Evolutionary conservation across 2,113 vertebrate genomes (phyloP).

Genomic region (Oncorhynchus tshawytscha): DNA sequence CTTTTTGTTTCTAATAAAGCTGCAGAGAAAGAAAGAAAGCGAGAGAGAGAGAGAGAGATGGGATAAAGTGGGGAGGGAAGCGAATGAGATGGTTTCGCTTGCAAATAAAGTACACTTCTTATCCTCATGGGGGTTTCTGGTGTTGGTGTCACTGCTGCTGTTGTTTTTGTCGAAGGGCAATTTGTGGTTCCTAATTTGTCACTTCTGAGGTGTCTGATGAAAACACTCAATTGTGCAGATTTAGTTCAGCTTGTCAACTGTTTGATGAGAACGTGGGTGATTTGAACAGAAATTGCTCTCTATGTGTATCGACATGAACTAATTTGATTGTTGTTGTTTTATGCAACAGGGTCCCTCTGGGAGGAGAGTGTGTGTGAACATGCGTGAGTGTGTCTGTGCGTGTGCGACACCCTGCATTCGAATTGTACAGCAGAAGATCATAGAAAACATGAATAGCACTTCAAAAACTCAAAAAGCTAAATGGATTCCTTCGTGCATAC

Average conservation of each 20-base stretch:
- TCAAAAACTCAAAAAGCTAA: not conserved
- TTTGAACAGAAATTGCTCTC: constrained; percentile 15
- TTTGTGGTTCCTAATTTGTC: constrained; percentile 18
- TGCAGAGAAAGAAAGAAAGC: not conserved
- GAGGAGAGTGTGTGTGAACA: too few relatives aligned
- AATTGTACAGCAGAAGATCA: not conserved
- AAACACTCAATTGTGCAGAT: constrained; percentile 10
- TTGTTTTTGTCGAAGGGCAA: not conserved
- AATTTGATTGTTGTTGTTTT: constrained; percentile 22
- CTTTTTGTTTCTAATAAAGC: constrained; percentile 12
- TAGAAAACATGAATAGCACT: constrained; percentile 2
- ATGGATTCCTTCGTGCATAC: constrained; percentile 5
- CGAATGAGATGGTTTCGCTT: constrained; percentile 9
- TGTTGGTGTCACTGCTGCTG: not conserved
- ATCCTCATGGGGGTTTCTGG: constrained; percentile 15
- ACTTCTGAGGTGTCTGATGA: constrained; percentile 37
- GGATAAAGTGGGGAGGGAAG: not conserved
- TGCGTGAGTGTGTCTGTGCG: not conserved
- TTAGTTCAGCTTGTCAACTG: constrained; percentile 30
- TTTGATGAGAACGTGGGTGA: constrained; percentile 27
- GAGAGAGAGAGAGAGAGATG: not conserved
- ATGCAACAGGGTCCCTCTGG: too few relatives aligned
- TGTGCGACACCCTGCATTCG: too few relatives aligned
- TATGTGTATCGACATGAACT: constrained; percentile 21
- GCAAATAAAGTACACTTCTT: constrained; percentile 27